Conservation (phyloP, 2,113 vertebrate genomes). For the Pelecanus crispus region DNA sequence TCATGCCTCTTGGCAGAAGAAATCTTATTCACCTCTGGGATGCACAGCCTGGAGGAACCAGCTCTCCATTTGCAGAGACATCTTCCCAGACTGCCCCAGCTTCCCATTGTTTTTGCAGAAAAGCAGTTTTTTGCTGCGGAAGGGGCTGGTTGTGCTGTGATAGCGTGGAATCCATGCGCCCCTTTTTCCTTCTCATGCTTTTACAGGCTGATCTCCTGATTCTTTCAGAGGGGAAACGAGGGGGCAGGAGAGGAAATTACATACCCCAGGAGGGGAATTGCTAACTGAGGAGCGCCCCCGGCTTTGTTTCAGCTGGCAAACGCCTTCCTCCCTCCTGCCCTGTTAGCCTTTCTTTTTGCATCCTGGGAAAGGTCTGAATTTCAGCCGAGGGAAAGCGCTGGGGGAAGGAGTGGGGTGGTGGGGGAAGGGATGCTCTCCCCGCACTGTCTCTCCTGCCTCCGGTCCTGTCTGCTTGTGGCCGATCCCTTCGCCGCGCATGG, state of each 20-base stretch:
- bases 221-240: not conserved
- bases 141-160: not conserved
- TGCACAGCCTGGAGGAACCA: not conserved
- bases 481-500: not conserved
- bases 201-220: not conserved
- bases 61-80: not conserved
- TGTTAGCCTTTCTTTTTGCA: not conserved
- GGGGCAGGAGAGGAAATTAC: not conserved
- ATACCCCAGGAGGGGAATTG: not conserved
- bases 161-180: rapidly evolving
- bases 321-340: not conserved
- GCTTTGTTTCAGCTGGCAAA: not conserved
- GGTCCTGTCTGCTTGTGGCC: not conserved
- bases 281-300: rapidly evolving
- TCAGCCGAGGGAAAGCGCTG: not conserved
- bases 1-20: not conserved
- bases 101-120: not conserved
- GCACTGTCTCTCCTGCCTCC: not conserved
- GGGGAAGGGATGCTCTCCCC: constrained; percentile 28
- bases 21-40: not conserved
- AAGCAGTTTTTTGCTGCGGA: rapidly evolving
- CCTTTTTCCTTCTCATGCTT: not conserved
- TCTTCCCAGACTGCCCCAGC: not conserved
- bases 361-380: not conserved
- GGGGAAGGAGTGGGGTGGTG: not conserved